These are phyloP conservation scores for Syritta pipiens DNA, from an alignment of 2,888 invertebrate genomes.

Conservation along the genomic window DNA sequence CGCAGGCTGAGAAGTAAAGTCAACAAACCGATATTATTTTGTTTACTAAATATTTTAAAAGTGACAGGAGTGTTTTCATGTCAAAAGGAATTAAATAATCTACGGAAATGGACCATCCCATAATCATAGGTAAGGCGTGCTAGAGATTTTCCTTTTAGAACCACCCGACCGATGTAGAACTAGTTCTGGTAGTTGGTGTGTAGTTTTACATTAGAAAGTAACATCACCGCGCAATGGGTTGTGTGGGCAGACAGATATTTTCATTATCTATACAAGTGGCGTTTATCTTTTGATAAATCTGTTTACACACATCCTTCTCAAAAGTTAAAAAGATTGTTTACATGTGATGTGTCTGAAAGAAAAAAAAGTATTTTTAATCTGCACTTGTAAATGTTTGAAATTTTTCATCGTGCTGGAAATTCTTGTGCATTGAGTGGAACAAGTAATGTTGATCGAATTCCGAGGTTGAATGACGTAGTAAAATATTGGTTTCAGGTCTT, in stretches of 20 bases:
- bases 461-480: no score
- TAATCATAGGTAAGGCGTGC: constrained; percentile 23
- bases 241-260: not conserved
- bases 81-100: not conserved
- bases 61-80: not conserved
- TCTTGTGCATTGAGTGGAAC: no score
- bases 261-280: not conserved
- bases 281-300: constrained; percentile 19
- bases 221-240: no score
- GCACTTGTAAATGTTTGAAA: no score
- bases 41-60: constrained; percentile 1
- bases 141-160: not conserved
- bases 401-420: no score
- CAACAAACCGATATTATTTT: constrained; percentile 26
- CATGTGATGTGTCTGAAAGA: no score
- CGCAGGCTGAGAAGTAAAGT: constrained; percentile 10
- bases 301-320: not conserved
- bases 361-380: no score
- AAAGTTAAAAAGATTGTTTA: not conserved
- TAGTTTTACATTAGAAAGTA: not conserved
- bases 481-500: no score
- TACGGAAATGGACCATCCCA: constrained; percentile 25
- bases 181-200: constrained; percentile 4
- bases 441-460: no score
- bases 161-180: no score